Conservation (phyloP, 2,888 invertebrate species). For the Eristalis intricaria region DNA sequence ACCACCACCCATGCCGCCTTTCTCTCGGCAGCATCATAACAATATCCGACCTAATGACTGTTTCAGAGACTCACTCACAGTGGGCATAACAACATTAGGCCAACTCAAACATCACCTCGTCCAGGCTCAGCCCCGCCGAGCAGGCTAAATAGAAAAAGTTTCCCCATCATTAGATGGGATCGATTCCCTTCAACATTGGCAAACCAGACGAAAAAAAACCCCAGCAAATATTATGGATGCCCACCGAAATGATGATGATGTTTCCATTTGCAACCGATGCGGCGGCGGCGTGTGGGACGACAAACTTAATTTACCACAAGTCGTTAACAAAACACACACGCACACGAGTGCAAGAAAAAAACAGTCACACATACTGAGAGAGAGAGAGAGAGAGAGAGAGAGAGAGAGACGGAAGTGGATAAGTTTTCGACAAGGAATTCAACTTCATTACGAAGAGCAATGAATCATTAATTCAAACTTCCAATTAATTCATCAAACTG, state of each 20-base stretch:
- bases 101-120: not conserved
- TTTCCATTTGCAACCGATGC: not conserved
- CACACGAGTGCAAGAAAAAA: not conserved
- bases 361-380: not conserved
- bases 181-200: not conserved
- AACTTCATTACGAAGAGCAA: constrained; percentile 64
- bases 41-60: not conserved
- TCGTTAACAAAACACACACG: constrained; percentile 22
- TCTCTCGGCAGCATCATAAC: not conserved
- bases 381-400: no score
- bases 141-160: constrained; percentile 1
- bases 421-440: constrained; percentile 33
- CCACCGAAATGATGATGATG: not conserved
- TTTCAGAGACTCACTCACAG: not conserved
- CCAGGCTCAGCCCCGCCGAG: not conserved
- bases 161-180: constrained; percentile 4
- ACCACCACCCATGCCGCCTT: not conserved
- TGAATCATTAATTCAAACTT: constrained; percentile 66
- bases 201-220: not conserved
- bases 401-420: not conserved
- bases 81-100: not conserved
- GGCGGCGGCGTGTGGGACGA: not conserved
- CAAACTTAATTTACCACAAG: constrained; percentile 38
- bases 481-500: constrained; percentile 69
- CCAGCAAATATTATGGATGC: not conserved